Conservation (phyloP, 2,113 vertebrate genomes). For the Numenius arquata region DNA sequence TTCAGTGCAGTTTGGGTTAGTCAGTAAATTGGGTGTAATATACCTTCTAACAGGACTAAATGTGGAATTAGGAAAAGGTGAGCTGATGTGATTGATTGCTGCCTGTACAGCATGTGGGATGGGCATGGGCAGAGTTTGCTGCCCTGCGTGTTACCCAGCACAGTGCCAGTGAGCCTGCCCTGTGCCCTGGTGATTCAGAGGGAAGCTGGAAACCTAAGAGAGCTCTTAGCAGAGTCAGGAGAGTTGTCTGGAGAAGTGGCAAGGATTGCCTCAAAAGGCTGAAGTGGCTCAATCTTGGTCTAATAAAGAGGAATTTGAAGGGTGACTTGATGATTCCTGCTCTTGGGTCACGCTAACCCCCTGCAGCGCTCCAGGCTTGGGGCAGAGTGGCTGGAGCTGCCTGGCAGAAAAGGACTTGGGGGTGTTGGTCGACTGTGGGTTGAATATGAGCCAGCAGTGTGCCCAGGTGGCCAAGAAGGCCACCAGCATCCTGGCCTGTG, state of each 20-base stretch:
- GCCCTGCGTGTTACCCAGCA: accelerated
- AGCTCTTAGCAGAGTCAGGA: neutral
- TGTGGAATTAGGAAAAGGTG: neutral
- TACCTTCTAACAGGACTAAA: neutral
- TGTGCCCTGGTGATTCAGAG: neutral
- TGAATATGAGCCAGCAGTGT: too few relatives aligned
- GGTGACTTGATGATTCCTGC: neutral
- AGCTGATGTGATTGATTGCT: neutral
- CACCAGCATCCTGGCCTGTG: too few relatives aligned
- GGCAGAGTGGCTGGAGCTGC: too few relatives aligned
- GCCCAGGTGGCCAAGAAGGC: too few relatives aligned
- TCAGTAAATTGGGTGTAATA: neutral
- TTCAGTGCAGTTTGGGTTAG: neutral
- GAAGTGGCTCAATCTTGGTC: neutral
- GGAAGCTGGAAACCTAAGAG: neutral
- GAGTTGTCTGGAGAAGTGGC: neutral
- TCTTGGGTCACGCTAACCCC: too few relatives aligned
- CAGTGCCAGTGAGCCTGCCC: accelerated
- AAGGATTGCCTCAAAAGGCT: neutral
- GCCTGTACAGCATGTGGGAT: accelerated
- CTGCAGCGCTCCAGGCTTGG: too few relatives aligned
- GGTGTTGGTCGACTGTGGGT: too few relatives aligned
- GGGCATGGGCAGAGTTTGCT: neutral
- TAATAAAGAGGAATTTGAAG: neutral
- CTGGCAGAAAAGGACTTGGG: too few relatives aligned